Conservation (phyloP, 2,797 vertebrate species). For the Triplophysa yarkandensis region DNA sequence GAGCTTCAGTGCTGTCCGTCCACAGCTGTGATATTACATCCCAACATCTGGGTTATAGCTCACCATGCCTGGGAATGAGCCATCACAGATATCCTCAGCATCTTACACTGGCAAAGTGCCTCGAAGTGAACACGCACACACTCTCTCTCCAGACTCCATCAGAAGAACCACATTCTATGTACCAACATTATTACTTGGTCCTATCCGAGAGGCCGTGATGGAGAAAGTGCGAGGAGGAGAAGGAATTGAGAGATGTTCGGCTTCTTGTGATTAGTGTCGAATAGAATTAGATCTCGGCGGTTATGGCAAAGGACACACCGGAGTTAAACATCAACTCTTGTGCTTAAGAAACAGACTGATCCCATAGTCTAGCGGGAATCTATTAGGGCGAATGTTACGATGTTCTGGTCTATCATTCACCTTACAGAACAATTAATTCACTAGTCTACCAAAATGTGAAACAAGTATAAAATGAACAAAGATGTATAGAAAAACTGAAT, state of each 20-base stretch:
- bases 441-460: neutral
- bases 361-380: slow-evolving; percentile 3
- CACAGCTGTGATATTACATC: slow-evolving; percentile 95
- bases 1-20: slow-evolving; percentile 85
- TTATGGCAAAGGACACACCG: slow-evolving; percentile 58
- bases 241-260: slow-evolving; percentile 60
- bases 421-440: neutral
- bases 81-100: slow-evolving; percentile 90
- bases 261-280: slow-evolving; percentile 78
- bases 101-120: slow-evolving; percentile 88
- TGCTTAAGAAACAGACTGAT: slow-evolving; percentile 32
- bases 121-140: slow-evolving; percentile 58
- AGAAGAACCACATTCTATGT: slow-evolving; percentile 73
- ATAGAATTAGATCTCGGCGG: slow-evolving; percentile 67
- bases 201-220: slow-evolving; percentile 65
- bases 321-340: slow-evolving; percentile 56
- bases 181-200: slow-evolving; percentile 72
- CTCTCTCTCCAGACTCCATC: slow-evolving; percentile 65
- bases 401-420: neutral
- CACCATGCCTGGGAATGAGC: slow-evolving; percentile 96
- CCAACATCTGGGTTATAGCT: slow-evolving; percentile 99
- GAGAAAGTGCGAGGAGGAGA: slow-evolving; percentile 52
- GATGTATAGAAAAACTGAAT: too few species aligned
- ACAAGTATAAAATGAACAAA: too few species aligned
- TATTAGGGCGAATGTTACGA: neutral